A percentile compares a stretch with the other conserved stretches of the same genome.
phyloP scores from a whole-genome alignment of 1,140 invertebrate species.

The Leptinotarsa texana region DNA sequence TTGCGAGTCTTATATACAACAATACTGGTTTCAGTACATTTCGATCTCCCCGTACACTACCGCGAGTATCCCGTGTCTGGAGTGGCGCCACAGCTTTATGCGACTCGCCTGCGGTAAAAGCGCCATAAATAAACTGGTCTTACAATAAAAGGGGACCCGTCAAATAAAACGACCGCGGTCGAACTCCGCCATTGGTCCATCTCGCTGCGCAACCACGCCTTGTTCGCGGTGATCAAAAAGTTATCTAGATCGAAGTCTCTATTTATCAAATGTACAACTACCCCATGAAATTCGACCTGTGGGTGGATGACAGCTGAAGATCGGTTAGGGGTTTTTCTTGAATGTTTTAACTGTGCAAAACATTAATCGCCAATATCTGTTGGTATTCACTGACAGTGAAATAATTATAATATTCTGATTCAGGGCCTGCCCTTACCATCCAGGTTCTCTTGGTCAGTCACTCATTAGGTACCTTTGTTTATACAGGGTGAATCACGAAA shows the following conservation, averaged over 20 bases:
- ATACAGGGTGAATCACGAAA: too few relatives aligned
- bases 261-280: background rate
- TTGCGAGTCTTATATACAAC: too few relatives aligned
- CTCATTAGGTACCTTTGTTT: too few relatives aligned
- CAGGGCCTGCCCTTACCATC: too few relatives aligned
- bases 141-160: slow-evolving; percentile 44
- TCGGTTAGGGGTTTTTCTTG: background rate
- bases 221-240: background rate
- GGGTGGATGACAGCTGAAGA: slow-evolving; percentile 13
- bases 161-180: slow-evolving; percentile 40
- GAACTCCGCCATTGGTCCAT: background rate
- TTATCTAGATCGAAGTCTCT: background rate
- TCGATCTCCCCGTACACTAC: background rate
- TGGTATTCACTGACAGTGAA: too few relatives aligned
- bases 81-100: slow-evolving; percentile 46
- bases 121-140: slow-evolving; percentile 48
- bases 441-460: too few relatives aligned
- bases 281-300: background rate
- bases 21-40: too few relatives aligned
- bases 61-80: background rate
- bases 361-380: too few relatives aligned
- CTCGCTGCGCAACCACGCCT: slow-evolving; percentile 6
- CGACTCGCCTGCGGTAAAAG: slow-evolving; percentile 46
- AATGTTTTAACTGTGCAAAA: background rate
- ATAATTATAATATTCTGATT: too few relatives aligned